Base-by-base conservation (phyloP, 1,140 invertebrate species). In the Agraylea sexmaculata region DNA sequence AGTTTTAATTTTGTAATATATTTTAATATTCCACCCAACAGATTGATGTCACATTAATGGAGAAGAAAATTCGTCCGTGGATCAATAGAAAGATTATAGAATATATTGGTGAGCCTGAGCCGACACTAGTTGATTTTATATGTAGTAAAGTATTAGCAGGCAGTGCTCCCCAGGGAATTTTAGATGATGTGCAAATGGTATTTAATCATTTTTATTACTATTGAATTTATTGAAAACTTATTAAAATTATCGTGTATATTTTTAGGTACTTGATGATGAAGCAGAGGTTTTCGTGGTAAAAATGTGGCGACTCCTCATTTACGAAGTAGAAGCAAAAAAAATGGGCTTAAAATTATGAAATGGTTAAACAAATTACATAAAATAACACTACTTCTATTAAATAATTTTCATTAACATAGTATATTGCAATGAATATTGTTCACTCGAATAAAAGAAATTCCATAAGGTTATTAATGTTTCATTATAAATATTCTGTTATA, bases 1-100 rank as follows among this genome's bases (percentile, higher is more conserved):
- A 13, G 23, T 12, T 18, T 34, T 27, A 18, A 12, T 21, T 43
- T 40, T 45, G 30, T 30, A 15, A 42, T 18, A 35, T 33, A 42
- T 21, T 17, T 51, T 40, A n/a, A 33, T 42, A 30, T 45, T 49
- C 17, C 23, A 5, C 22, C 21, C 34, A 13, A 6, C 57, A 72
- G 60, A 77, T 77, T 43, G 75, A 78, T 53, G 67, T 65, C 52
- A 54, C 53, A 51, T 66, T 98, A 49, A 96, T 98, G 87, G 91
- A 97, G 62, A 89, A 87, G 57, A 78, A 93, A 58, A 95, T 99
- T 62, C 78, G 90, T 51, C 94, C 94, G 33, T 99, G 95, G 95
- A 93, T 99, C 42, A 96, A 95, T 66, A 99, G 98, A 66, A 99
- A 99, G 68, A 97, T 99, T 46, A 85, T 96, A 46, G 93, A 98